A percentile compares a stretch with the other conserved stretches of the same genome.
Conservation (phyloP, 2,797 vertebrate species). For the Toxotes lorentzi region DNA sequence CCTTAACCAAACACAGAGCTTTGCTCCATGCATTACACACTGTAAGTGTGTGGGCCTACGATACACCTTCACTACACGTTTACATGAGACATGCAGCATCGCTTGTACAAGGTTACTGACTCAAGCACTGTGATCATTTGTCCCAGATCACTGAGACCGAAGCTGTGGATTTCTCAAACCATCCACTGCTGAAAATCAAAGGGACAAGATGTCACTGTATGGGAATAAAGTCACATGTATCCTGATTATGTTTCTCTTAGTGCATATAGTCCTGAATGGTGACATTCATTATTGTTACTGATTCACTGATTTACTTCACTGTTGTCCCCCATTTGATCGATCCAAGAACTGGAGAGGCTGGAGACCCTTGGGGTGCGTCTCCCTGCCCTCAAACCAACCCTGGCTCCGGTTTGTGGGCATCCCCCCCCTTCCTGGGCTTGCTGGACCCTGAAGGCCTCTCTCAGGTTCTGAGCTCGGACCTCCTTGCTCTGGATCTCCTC, state of each 20-base stretch:
- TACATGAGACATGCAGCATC: constrained; percentile 53
- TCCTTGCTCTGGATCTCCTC: constrained; percentile 96
- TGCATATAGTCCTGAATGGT: constrained; percentile 31
- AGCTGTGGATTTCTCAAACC: constrained; percentile 23
- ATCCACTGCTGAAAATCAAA: constrained; percentile 35
- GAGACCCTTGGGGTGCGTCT: constrained; percentile 70
- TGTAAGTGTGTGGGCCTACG: neutral
- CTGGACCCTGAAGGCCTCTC: constrained; percentile 93
- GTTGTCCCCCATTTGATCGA: constrained; percentile 58
- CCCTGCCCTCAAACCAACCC: constrained; percentile 61
- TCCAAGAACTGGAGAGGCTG: constrained; percentile 64
- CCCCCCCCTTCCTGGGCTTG: constrained; percentile 87
- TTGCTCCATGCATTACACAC: constrained; percentile 35
- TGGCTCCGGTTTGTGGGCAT: constrained; percentile 38
- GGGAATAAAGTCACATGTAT: constrained; percentile 28
- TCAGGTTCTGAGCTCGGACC: constrained; percentile 93
- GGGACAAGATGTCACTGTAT: constrained; percentile 18
- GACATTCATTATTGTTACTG: constrained; percentile 22
- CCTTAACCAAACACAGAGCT: constrained; percentile 12
- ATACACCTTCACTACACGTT: constrained; percentile 34
- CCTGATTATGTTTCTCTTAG: constrained; percentile 24
- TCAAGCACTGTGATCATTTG: constrained; percentile 16
- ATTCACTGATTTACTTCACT: constrained; percentile 50
- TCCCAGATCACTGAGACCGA: constrained; percentile 16
- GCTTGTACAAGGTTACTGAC: constrained; percentile 33